Percentiles rank a stretch among this genome's conserved stretches.
phyloP scores from a whole-genome alignment of 2,888 invertebrate genomes.

The Sinelater perroti region DNA sequence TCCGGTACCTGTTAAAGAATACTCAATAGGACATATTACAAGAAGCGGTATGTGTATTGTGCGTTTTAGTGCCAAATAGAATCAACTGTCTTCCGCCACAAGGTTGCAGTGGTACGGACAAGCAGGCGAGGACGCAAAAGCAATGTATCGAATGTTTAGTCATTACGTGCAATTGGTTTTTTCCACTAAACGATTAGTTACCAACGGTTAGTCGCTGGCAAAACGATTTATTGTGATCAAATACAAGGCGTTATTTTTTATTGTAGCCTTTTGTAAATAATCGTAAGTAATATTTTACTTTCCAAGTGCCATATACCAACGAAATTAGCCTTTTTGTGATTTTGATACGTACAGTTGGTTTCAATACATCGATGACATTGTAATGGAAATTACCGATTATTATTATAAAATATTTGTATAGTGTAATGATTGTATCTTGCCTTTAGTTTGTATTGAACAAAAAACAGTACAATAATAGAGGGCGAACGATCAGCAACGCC shows the following conservation, averaged over 20 bases:
- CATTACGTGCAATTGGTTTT: slow-evolving; percentile 53
- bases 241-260: slow-evolving; percentile 40
- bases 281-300: slow-evolving; percentile 41
- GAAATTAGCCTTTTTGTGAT: slow-evolving; percentile 50
- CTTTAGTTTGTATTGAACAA: slow-evolving; percentile 53
- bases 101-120: slow-evolving; percentile 52
- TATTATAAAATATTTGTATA: slow-evolving; percentile 27
- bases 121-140: slow-evolving; percentile 58
- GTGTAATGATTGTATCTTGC: slow-evolving; percentile 48
- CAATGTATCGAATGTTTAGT: slow-evolving; percentile 53
- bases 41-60: slow-evolving; percentile 30
- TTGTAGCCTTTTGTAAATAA: slow-evolving; percentile 38
- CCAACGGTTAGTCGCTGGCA: slow-evolving; percentile 48
- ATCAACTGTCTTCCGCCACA: slow-evolving; percentile 61
- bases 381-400: too few species aligned
- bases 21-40: slow-evolving; percentile 55
- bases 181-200: slow-evolving; percentile 46
- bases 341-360: slow-evolving; percentile 47
- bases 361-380: slow-evolving; percentile 51
- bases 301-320: slow-evolving; percentile 56
- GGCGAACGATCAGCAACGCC: slow-evolving; percentile 50
- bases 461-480: slow-evolving; percentile 56
- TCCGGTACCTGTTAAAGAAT: slow-evolving; percentile 60
- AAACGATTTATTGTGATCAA: slow-evolving; percentile 50
- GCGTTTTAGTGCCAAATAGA: slow-evolving; percentile 55